Percentiles rank a stretch among this genome's conserved stretches.
These are phyloP conservation scores for Xestia ashworthii DNA, from an alignment of 2,888 invertebrate genomes.

Conservation along the genomic window DNA sequence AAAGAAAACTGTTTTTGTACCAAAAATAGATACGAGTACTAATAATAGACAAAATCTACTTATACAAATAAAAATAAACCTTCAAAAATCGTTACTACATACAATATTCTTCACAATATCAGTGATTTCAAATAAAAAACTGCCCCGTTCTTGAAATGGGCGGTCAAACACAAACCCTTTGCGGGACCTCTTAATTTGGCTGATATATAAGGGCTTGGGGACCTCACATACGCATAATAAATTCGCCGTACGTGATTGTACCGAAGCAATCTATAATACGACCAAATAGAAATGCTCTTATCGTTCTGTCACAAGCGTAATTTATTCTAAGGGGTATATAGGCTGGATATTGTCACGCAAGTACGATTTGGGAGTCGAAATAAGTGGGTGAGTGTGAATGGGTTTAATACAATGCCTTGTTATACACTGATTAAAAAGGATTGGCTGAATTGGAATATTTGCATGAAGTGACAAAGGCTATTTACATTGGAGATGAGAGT, in stretches of 20 bases:
- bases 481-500: conserved; percentile 4
- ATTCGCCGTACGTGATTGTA: conserved; percentile 70
- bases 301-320: conserved; percentile 61
- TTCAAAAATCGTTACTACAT: conserved; percentile 30
- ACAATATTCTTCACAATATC: conserved; percentile 61
- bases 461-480: neutral
- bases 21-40: conserved; percentile 15
- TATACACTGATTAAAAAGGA: conserved; percentile 40
- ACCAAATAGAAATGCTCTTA: conserved; percentile 67
- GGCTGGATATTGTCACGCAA: conserved; percentile 47
- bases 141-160: conserved; percentile 54
- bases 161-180: conserved; percentile 66
- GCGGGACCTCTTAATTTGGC: conserved; percentile 66
- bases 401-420: conserved; percentile 25
- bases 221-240: conserved; percentile 68
- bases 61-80: conserved; percentile 2
- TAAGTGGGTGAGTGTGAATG: conserved; percentile 30
- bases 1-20: neutral
- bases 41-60: conserved; percentile 34
- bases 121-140: conserved; percentile 60
- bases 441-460: conserved; percentile 15
- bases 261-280: conserved; percentile 62
- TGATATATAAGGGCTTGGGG: conserved; percentile 62
- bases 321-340: conserved; percentile 49
- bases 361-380: conserved; percentile 32